Percentiles rank a stretch among this genome's conserved stretches.
Conservation (phyloP, 2,797 vertebrate species). For the Anguilla megastoma region DNA sequence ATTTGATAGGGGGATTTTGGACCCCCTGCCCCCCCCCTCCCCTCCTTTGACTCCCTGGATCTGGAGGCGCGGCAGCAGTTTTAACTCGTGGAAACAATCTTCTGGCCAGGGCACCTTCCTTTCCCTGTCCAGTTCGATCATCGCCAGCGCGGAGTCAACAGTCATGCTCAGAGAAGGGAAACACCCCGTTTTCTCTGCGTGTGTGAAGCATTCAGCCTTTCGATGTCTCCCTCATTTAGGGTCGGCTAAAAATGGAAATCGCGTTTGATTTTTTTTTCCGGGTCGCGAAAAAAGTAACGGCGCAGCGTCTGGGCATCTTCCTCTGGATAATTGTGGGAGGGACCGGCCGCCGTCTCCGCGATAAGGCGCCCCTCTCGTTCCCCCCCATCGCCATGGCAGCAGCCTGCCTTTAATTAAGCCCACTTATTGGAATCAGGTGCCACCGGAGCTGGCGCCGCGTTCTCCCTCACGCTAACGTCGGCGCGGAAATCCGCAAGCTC, state of each 20-base stretch:
- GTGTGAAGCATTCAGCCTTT: constrained; percentile 58
- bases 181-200: background rate
- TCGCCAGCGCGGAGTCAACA: constrained; percentile 74
- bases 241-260: constrained; percentile 59
- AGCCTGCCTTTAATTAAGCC: constrained; percentile 78
- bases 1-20: constrained; percentile 65
- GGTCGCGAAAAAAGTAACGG: constrained; percentile 48
- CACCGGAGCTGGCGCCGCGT: constrained; percentile 62
- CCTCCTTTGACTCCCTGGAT: constrained; percentile 69
- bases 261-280: constrained; percentile 70
- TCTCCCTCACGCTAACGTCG: constrained; percentile 74
- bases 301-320: constrained; percentile 67
- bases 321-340: constrained; percentile 70
- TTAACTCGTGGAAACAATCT: constrained; percentile 58
- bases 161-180: constrained; percentile 57
- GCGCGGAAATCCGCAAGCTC: constrained; percentile 73
- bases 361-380: constrained; percentile 27
- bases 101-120: constrained; percentile 69
- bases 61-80: constrained; percentile 63
- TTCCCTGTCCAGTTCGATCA: constrained; percentile 66
- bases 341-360: constrained; percentile 45
- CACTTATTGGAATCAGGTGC: constrained; percentile 83
- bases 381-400: constrained; percentile 26
- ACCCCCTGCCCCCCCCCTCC: constrained; percentile 52
- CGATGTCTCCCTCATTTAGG: constrained; percentile 61